These are phyloP conservation scores for Machimus atricapillus DNA, from an alignment of 2,888 invertebrate species.

Conservation along the genomic window DNA sequence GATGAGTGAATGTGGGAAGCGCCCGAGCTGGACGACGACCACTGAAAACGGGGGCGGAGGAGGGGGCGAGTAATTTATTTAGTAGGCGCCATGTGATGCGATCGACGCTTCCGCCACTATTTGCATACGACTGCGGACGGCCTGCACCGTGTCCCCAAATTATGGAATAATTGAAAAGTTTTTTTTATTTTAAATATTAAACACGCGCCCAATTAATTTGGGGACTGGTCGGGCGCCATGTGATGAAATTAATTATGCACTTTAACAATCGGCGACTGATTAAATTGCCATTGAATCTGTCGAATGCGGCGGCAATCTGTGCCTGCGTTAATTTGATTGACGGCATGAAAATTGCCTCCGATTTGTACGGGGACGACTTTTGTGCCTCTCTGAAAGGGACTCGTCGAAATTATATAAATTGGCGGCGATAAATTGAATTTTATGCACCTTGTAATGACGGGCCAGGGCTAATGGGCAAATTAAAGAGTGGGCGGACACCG, in stretches of 20 bases:
- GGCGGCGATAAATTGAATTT: slow-evolving; percentile 17
- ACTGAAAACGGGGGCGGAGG: background rate
- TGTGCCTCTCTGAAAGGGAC: background rate
- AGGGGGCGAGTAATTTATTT: background rate
- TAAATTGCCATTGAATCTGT: background rate
- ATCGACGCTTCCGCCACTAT: background rate
- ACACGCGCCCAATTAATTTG: slow-evolving; percentile 11
- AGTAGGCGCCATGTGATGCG: background rate
- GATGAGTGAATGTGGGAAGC: background rate
- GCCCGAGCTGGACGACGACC: background rate
- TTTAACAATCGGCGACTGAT: slow-evolving; percentile 18
- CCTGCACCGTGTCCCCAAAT: background rate
- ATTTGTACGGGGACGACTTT: background rate
- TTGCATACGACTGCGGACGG: background rate
- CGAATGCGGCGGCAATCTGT: slow-evolving; percentile 10
- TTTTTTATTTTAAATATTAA: slow-evolving; percentile 1
- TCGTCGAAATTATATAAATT: background rate
- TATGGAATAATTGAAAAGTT: slow-evolving; percentile 20
- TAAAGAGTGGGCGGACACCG: background rate
- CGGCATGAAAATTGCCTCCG: slow-evolving; percentile 17
- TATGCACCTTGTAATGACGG: slow-evolving; percentile 5
- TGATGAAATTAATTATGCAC: slow-evolving; percentile 27
- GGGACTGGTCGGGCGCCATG: background rate
- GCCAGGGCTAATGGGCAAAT: background rate
- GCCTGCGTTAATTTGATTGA: slow-evolving; percentile 22